These are phyloP conservation scores for Heptranchias perlo DNA, from an alignment of 2,113 vertebrate species.

Conservation along the genomic window DNA sequence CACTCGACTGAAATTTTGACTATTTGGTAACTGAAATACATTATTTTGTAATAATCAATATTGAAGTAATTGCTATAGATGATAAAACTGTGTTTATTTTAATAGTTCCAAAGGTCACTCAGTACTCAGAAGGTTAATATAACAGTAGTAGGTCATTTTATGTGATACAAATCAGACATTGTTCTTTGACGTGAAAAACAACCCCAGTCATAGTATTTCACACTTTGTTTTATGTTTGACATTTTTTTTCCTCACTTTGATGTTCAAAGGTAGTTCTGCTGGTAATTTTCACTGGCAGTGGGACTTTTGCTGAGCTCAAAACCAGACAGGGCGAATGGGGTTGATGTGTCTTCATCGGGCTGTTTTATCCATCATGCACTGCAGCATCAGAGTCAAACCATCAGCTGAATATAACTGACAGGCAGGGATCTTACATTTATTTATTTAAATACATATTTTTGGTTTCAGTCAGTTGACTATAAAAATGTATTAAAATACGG, in stretches of 20 bases:
- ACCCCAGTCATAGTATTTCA: slow-evolving; percentile 26
- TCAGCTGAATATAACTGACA: not conserved
- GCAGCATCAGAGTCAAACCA: not conserved
- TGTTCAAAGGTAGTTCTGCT: slow-evolving; percentile 15
- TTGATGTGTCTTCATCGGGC: not conserved
- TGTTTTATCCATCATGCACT: not conserved
- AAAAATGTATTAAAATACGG: not conserved
- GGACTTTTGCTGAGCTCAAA: not conserved
- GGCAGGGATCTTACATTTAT: no score
- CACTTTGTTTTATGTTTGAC: slow-evolving; percentile 34
- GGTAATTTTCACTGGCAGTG: not conserved
- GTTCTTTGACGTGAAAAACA: slow-evolving; percentile 36
- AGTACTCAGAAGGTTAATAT: slow-evolving; percentile 32
- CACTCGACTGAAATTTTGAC: not conserved
- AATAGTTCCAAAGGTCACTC: not conserved
- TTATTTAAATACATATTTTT: not conserved
- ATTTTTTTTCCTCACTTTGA: slow-evolving; percentile 27
- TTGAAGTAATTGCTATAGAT: slow-evolving; percentile 12
- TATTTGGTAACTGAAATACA: not conserved
- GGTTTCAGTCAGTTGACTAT: not conserved
- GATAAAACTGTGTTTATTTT: slow-evolving; percentile 16
- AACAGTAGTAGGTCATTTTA: slow-evolving; percentile 26
- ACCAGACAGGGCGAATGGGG: not conserved
- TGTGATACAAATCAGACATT: slow-evolving; percentile 35
- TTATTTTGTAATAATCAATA: slow-evolving; percentile 9